phyloP scores from a whole-genome alignment of 2,797 vertebrate genomes.

The Scolopax bukidnonensis region DNA sequence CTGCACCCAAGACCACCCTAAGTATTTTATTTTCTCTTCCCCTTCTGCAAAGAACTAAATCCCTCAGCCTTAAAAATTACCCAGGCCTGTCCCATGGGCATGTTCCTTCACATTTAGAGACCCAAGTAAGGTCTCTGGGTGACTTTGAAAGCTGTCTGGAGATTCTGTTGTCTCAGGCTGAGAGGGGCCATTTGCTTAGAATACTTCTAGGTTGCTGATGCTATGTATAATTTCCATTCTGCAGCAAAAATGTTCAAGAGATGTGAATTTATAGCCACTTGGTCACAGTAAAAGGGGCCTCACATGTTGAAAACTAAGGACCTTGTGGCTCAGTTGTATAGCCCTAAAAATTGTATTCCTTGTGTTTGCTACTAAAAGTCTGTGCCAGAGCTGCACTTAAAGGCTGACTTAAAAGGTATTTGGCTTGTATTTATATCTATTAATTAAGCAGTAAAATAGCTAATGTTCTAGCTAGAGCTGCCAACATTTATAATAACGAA shows the following conservation, averaged over 20 bases:
- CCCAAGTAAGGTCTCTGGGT: background rate
- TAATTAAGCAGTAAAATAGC: background rate
- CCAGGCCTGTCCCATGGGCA: background rate
- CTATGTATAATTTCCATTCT: background rate
- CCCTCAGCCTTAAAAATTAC: background rate
- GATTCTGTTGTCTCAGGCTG: background rate
- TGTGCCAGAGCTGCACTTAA: background rate
- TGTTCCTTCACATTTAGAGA: background rate
- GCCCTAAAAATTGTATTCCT: background rate
- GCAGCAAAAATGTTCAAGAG: background rate
- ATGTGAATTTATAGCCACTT: background rate
- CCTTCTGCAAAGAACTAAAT: background rate
- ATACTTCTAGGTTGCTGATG: background rate
- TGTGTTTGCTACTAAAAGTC: background rate
- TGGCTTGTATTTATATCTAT: background rate
- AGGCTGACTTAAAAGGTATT: background rate
- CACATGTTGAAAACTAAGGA: background rate
- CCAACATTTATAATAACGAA: background rate
- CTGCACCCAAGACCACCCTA: slow-evolving; percentile 30
- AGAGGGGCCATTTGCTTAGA: background rate
- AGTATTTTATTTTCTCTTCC: slow-evolving; percentile 43
- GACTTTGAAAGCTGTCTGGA: background rate
- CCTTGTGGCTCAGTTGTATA: background rate
- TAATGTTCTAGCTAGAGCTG: background rate
- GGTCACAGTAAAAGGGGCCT: background rate